Base-by-base conservation (phyloP, 2,797 vertebrate genomes). In the Bradypus variegatus region DNA sequence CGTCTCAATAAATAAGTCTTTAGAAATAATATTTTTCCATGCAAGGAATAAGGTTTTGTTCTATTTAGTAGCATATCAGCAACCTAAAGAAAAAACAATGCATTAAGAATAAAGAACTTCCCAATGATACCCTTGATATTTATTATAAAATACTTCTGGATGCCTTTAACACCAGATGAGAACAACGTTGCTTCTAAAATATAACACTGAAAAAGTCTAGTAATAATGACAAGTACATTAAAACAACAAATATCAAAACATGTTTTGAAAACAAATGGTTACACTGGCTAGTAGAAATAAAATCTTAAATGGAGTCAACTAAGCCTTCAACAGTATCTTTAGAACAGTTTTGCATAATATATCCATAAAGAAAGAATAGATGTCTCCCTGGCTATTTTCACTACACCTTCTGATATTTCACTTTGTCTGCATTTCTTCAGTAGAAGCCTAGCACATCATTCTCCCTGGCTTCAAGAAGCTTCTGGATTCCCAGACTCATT, bases 201-300 rank as follows among this genome's bases (percentile, higher is more conserved):
- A 31, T 31, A 94, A 89, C 19, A 86, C 48, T 55, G 11, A 93
- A 16, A 91, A 65, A 25, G 85, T 3, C 25, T 53, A 88, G 6
- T 55, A 84, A 50, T 41, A 80, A 45, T 48, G 3, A 62, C 45
- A 85, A 78, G 33, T 78, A 94, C 41, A 38, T 67, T 36, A 80
- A 84, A 94, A 89, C 29, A 92, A 65, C 29, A 64, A 60, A n/a
- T 4, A 79, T 78, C 31, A 88, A 91, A 88, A 86, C 36, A 13
- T 78, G 18, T 53, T 87, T 89, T 86, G 58, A 94, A 91, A 36
- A 88, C 93, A 92, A 81, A 58, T 33, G 19, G 29, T 86, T 78
- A 88, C 10, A 90, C 19, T 88, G 36, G 13, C 16, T 77, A 85
- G n/a, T 16, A 89, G 25, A 91, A 92, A 82, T 36, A 86, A 88